Evolutionary conservation across 2,113 vertebrate genomes (phyloP), one percentile per base, ranked within the genome.

Genomic region (Sinocyclocheilus grahami): DNA sequence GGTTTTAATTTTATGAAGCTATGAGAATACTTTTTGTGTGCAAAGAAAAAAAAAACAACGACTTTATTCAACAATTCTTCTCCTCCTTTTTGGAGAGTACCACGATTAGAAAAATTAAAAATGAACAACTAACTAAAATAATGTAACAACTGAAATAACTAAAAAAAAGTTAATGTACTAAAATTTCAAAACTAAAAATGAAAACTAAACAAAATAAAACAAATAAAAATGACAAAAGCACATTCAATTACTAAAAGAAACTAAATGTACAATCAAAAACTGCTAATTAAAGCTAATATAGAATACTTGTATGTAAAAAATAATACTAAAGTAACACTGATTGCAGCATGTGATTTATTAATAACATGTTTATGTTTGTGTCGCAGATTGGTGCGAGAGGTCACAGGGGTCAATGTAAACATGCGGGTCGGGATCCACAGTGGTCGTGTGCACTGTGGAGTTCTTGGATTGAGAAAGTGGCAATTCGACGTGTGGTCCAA

Each of bases 401-500:
- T 98, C 84, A 99, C 97, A 0, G 97, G 97, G 16, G 98, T 99
- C 86, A 99, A 98, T 11, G 97, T 99, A n/a, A 99, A 99, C 96
- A 99, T 99, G 98, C 96, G 98, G 0, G 98, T 99, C 22, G 98
- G 98, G 88, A 98, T 99, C 90, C 98, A 99, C 94, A 99, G 97
- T 0, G 97, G 97, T 13, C 96, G 97, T 0, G 97, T 99, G 51
- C 98, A 98, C 93, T 99, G 98, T 0, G 98, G 98, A 0, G 98
- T 99, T 84, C 95, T 99, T 78, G 98, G 98, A 87, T 95, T 99
- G 91, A 94, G 97, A 93, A 98, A 98, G 92, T 99, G 98, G 98
- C 98, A 99, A 90, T 98, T 98, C 55, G 98, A 99, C 0, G 98
- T 99, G 90, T 98, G 98, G 98, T 99, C 98, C 90, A 98, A 99